Evolutionary conservation across 2,113 vertebrate species (phyloP).

Genomic region (Balaeniceps rex): DNA sequence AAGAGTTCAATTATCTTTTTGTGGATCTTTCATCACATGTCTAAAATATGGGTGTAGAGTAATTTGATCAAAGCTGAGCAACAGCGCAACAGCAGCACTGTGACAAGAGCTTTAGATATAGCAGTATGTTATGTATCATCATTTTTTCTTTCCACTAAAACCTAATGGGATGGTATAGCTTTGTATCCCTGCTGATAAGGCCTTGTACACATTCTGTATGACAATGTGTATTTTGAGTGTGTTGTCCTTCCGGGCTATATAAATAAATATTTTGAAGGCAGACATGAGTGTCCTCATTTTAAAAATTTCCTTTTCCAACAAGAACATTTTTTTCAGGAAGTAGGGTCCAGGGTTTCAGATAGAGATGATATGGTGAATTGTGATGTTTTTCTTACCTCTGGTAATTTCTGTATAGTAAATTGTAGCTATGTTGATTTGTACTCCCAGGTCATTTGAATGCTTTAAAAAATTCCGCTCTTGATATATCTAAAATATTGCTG

Average conservation of each 20-base stretch:
- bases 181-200: not conserved
- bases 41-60: not conserved
- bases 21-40: slow-evolving; percentile 10
- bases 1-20: slow-evolving; percentile 4
- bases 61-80: slow-evolving; percentile 39
- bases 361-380: not conserved
- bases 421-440: not conserved
- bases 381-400: not conserved
- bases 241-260: not conserved
- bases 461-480: not conserved
- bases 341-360: not conserved
- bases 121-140: slow-evolving; percentile 5
- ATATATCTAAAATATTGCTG: not conserved
- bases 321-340: not conserved
- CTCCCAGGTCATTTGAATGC: not conserved
- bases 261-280: not conserved
- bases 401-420: not conserved
- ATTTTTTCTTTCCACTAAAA: not conserved
- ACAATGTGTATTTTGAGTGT: not conserved
- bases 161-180: not conserved
- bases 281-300: not conserved
- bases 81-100: slow-evolving; percentile 24
- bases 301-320: not conserved
- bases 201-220: not conserved
- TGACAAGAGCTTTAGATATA: slow-evolving; percentile 51